phyloP scores from a whole-genome alignment of 2,888 invertebrate genomes.

The Nomada ferruginata region DNA sequence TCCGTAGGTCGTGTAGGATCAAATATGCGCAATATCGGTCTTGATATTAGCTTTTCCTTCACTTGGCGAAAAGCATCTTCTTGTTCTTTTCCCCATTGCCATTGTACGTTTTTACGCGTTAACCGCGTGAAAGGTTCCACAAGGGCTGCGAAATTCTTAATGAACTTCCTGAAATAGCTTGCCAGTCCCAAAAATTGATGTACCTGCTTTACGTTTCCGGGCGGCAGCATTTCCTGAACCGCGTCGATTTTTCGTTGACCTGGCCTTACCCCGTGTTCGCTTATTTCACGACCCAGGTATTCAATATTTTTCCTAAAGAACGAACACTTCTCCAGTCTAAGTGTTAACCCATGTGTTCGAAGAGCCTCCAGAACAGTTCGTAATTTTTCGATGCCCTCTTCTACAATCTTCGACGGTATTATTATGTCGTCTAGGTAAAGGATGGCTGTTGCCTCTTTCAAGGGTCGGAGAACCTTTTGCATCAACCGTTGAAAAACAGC shows the following conservation, averaged over 20 bases:
- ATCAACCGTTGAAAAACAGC: too few relatives aligned
- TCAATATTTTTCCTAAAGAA: slow-evolving; percentile 2
- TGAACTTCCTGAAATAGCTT: background rate
- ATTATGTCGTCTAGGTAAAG: slow-evolving; percentile 25
- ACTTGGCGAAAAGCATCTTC: background rate
- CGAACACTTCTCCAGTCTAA: background rate
- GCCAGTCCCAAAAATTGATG: too few relatives aligned
- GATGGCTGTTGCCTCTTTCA: background rate
- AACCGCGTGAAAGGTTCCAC: background rate
- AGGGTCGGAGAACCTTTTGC: background rate
- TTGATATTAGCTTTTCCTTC: background rate
- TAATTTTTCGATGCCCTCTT: background rate
- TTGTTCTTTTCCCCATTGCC: background rate
- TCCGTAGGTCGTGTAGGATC: background rate
- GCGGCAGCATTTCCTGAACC: background rate
- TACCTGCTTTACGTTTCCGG: too few relatives aligned
- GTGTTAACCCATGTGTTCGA: background rate
- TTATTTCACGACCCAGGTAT: slow-evolving; percentile 16
- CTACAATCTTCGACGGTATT: background rate
- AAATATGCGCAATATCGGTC: background rate
- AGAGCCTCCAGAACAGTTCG: background rate
- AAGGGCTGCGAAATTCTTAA: background rate
- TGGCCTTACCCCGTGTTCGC: background rate
- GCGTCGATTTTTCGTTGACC: slow-evolving; percentile 15
- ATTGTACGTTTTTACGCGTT: slow-evolving; percentile 4